Evolutionary conservation across 2,797 vertebrate genomes (phyloP).

Genomic region (Orientallactaga sibirica): DNA sequence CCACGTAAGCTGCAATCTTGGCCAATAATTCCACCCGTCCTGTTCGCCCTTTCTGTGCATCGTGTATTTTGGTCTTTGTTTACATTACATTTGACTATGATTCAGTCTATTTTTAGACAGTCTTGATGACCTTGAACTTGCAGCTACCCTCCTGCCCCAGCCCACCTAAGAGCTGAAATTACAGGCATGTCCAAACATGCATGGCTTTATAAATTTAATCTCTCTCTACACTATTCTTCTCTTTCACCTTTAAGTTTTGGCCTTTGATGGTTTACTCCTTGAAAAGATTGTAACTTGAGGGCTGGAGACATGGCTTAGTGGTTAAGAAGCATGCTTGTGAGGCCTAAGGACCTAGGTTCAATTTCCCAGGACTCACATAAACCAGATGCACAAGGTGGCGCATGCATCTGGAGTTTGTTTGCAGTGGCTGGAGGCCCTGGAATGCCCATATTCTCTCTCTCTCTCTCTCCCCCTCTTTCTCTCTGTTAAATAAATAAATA

Average conservation of each 20-base stretch:
- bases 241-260: conserved; percentile 27
- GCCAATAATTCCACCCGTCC: background rate
- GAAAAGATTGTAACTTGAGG: conserved; percentile 17
- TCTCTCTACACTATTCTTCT: conserved; percentile 11
- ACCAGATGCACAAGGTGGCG: no score
- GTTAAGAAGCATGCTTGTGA: no score
- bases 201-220: background rate
- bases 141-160: background rate
- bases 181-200: no score
- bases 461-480: no score
- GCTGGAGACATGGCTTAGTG: no score
- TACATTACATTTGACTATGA: conserved; percentile 9
- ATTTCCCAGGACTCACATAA: no score
- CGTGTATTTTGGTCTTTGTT: background rate
- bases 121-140: background rate
- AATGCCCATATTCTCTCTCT: no score
- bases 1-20: background rate
- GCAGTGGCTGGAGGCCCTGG: no score
- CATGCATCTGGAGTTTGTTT: no score
- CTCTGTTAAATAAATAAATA: no score
- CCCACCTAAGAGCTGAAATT: background rate
- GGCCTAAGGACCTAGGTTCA: no score
- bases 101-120: background rate
- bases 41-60: background rate
- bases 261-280: conserved; percentile 27